phyloP scores from a whole-genome alignment of 2,797 vertebrate species.

The Premnoplex brunnescens region DNA sequence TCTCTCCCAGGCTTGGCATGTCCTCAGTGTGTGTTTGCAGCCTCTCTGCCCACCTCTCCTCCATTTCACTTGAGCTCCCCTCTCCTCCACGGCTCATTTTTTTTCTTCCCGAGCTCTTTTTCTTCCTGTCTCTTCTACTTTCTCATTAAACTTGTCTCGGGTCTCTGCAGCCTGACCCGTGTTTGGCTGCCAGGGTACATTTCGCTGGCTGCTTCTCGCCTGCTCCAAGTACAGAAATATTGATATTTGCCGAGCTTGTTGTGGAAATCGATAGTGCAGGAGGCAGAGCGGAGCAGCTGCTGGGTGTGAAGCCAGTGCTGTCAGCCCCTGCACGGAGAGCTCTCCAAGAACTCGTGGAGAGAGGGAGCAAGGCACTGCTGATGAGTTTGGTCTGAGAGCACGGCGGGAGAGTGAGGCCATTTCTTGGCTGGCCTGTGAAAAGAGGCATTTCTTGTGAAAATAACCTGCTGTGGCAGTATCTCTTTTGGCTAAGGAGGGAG shows the following conservation, averaged over 20 bases:
- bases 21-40: not conserved
- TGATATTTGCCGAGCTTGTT: slow-evolving; percentile 55
- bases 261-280: slow-evolving; percentile 19
- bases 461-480: accelerated
- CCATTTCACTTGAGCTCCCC: not conserved
- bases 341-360: too few species aligned
- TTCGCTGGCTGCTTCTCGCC: not conserved
- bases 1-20: not conserved
- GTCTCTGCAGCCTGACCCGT: not conserved
- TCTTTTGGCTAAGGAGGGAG: accelerated
- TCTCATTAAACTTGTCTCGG: not conserved
- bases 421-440: not conserved
- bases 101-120: not conserved
- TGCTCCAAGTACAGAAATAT: slow-evolving; percentile 38
- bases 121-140: slow-evolving; percentile 7
- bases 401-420: accelerated
- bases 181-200: not conserved
- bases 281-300: not conserved
- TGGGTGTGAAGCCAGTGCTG: not conserved
- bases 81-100: not conserved
- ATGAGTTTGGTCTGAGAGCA: not conserved
- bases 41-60: not conserved
- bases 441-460: not conserved
- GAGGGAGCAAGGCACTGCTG: not conserved
- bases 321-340: too few species aligned